These are phyloP conservation scores for Scarus forsteni DNA, from an alignment of 2,797 vertebrate genomes.

Conservation along the genomic window DNA sequence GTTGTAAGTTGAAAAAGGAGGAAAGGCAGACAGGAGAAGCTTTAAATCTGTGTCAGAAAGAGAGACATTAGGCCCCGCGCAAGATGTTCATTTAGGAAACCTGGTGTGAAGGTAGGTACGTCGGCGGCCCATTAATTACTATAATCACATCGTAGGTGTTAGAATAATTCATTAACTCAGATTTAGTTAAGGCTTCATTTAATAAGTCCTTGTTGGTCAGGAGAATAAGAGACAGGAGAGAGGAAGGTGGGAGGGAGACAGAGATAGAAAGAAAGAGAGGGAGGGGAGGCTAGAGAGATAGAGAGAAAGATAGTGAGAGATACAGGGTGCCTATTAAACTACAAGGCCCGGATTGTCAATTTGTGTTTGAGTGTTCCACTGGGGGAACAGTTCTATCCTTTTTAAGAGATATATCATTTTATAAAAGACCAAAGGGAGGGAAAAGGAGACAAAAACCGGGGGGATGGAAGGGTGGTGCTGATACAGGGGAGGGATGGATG, in stretches of 20 bases:
- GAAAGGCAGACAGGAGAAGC: conserved; percentile 57
- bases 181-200: conserved; percentile 87
- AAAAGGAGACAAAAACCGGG: conserved; percentile 75
- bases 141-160: conserved; percentile 86
- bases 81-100: conserved; percentile 82
- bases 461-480: conserved; percentile 61
- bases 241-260: conserved; percentile 52
- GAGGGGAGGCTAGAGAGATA: conserved; percentile 49
- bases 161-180: conserved; percentile 88
- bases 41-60: conserved; percentile 81
- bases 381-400: conserved; percentile 83
- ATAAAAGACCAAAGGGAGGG: conserved; percentile 86
- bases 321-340: conserved; percentile 82
- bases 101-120: conserved; percentile 80
- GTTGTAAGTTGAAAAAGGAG: conserved; percentile 55
- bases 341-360: conserved; percentile 85
- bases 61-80: conserved; percentile 75
- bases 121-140: conserved; percentile 84
- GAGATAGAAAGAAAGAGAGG: conserved; percentile 44
- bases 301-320: conserved; percentile 58
- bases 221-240: conserved; percentile 68
- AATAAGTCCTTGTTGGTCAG: conserved; percentile 85
- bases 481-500: conserved; percentile 71
- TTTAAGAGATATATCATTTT: conserved; percentile 89
- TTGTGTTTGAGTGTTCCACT: conserved; percentile 85